Percentiles rank a stretch among this genome's conserved stretches.
These are phyloP conservation scores for Poecile atricapillus DNA, from an alignment of 2,113 vertebrate genomes.

Conservation along the genomic window DNA sequence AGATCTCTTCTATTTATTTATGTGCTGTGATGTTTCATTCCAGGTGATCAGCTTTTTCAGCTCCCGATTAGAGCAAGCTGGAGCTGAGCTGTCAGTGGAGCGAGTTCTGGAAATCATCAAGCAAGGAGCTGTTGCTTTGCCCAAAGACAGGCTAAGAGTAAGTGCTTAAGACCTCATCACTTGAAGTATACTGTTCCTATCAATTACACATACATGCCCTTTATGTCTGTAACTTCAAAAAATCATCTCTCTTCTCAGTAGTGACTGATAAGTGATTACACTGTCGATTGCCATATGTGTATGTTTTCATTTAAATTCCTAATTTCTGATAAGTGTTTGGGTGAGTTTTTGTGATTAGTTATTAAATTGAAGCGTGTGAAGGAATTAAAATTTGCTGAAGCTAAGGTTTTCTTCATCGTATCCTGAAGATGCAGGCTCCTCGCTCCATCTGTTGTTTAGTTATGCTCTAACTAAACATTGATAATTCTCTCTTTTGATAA, in stretches of 20 bases:
- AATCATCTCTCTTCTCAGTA: not conserved
- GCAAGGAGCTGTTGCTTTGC: constrained; percentile 91
- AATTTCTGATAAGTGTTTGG: not conserved
- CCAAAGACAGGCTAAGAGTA: constrained; percentile 95
- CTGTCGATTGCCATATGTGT: not conserved
- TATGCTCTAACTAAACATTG: not conserved
- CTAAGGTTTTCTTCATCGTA: not conserved
- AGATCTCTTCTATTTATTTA: not conserved
- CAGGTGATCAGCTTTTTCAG: constrained; percentile 98
- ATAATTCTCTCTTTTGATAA: not conserved
- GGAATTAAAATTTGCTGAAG: not conserved
- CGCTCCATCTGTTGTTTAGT: not conserved
- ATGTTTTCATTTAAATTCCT: not conserved
- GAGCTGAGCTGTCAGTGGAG: constrained; percentile 94
- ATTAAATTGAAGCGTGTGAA: not conserved
- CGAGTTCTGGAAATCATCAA: constrained; percentile 97
- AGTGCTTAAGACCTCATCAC: not conserved
- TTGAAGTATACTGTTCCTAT: not conserved
- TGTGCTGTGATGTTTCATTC: constrained; percentile 35
- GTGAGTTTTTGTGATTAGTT: not conserved
- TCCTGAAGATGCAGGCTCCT: not conserved
- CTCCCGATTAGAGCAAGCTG: constrained; percentile 89
- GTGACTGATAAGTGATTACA: not conserved
- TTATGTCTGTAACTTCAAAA: not conserved
- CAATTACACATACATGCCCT: not conserved